Percentiles rank a stretch among this genome's conserved stretches.
These are phyloP conservation scores for Chanos chanos DNA, from an alignment of 2,797 vertebrate genomes.

Conservation along the genomic window DNA sequence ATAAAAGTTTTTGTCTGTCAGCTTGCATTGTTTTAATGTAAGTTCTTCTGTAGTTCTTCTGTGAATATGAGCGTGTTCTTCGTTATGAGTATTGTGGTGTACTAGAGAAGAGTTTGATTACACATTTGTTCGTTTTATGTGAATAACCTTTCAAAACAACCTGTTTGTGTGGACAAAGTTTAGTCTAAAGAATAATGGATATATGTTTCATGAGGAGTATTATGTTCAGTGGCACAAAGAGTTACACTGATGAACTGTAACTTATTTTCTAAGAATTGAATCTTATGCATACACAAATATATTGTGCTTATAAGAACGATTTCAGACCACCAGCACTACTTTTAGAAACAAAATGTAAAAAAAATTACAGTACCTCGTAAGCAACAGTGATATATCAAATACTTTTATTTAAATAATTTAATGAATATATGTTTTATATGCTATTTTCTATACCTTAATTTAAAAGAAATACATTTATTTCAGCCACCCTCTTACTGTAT, in stretches of 20 bases:
- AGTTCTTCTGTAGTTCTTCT: constrained; percentile 78
- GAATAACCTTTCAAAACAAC: constrained; percentile 73
- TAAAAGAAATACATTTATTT: constrained; percentile 76
- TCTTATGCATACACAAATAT: constrained; percentile 82
- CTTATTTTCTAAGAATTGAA: constrained; percentile 76
- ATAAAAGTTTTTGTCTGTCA: constrained; percentile 77
- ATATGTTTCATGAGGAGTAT: constrained; percentile 63
- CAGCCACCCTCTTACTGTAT: constrained; percentile 64
- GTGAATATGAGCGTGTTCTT: constrained; percentile 76
- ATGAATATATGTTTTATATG: constrained; percentile 85
- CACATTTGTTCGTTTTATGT: constrained; percentile 79
- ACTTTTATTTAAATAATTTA: constrained; percentile 84
- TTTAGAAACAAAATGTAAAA: constrained; percentile 65
- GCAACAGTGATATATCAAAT: constrained; percentile 79
- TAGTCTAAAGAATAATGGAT: constrained; percentile 67
- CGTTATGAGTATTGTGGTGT: constrained; percentile 72
- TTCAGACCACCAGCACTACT: constrained; percentile 84
- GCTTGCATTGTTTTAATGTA: constrained; percentile 82
- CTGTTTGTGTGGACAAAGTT: constrained; percentile 69
- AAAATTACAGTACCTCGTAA: constrained; percentile 70
- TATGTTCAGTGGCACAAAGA: constrained; percentile 69
- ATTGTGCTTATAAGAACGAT: constrained; percentile 80
- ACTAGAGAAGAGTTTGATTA: constrained; percentile 77
- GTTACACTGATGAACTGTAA: constrained; percentile 81
- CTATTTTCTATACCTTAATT: constrained; percentile 84